Base-by-base conservation (phyloP, 2,113 vertebrate species). In the Macroglossus sobrinus region DNA sequence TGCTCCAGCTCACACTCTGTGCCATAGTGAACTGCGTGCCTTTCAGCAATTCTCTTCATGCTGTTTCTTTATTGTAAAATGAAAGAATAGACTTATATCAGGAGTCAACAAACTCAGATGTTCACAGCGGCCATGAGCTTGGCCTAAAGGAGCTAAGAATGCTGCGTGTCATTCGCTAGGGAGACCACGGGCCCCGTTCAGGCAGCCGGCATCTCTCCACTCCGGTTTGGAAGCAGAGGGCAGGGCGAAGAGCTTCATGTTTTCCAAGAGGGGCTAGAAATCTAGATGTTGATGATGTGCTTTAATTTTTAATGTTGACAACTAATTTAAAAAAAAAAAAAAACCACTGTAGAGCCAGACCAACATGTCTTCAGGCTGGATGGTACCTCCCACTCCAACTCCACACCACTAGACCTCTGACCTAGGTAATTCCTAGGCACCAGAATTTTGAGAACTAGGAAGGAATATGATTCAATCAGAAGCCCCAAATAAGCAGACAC, bases 181-280 rank as follows among this genome's bases (percentile, higher is more conserved):
- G 47, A 38, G 30, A 40, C 10, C 16, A 0, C 0, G 15, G 18
- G 5, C 16, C 43, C 14, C 57, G 5, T 30, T 82, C 35, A 40
- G 26, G n/a, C 40, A 59, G 47, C 19, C 9, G 14, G 8, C 11
- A 2, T n/a, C n/a, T 33, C 1, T 53, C 22, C n/a, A 4, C 26
- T 35, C 1, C 6, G 1, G 0, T 0, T 24, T 15, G 59, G 1
- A n/a, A 24, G 33, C 0, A 10, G 43, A 10, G 22, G 19, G 2
- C 63, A 80, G 53, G 50, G n/a, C 22, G 26, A 7, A 21, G 30
- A 2, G 76, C 66, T 80, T 21, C 55, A 8, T 75, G 15, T 84
- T 87, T 85, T 89, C 19, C 2, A 5, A 57, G 53, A 66, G 71
- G 55, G 68, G 11, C 14, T 53, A 18, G 24, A 57, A 79, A 38